Percentiles rank a stretch among this genome's conserved stretches.
phyloP scores from a whole-genome alignment of 2,888 invertebrate genomes.

The Leucophenga maculata region DNA sequence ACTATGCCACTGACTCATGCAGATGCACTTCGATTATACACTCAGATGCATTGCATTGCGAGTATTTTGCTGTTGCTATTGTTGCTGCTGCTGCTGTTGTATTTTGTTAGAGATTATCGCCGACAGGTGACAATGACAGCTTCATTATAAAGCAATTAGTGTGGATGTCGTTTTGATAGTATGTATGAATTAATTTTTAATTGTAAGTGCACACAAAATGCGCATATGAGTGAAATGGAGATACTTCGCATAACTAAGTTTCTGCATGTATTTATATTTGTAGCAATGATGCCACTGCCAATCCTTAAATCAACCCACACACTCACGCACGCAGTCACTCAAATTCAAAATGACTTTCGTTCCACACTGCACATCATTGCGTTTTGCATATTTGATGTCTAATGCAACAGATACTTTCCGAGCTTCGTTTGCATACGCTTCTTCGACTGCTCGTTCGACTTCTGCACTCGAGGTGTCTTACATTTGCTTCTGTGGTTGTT shows the following conservation, averaged over 20 bases:
- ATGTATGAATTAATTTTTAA: slow-evolving; percentile 24
- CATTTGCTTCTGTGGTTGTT: slow-evolving; percentile 45
- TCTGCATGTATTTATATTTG: too few relatives aligned
- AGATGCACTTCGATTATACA: slow-evolving; percentile 24
- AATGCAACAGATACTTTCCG: slow-evolving; percentile 23
- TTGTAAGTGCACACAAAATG: not conserved
- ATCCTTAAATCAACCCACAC: slow-evolving; percentile 8
- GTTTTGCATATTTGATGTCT: not conserved
- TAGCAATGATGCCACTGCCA: not conserved
- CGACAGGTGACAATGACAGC: slow-evolving; percentile 70
- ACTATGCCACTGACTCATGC: slow-evolving; percentile 18
- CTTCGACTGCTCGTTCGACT: not conserved
- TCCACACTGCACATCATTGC: not conserved
- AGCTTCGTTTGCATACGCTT: not conserved
- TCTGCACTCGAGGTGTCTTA: slow-evolving; percentile 7
- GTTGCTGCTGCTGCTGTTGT: slow-evolving; percentile 27
- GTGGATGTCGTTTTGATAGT: slow-evolving; percentile 35
- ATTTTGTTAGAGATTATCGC: slow-evolving; percentile 56
- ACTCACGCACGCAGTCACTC: not conserved
- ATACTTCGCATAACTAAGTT: too few relatives aligned
- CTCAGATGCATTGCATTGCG: not conserved
- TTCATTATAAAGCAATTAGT: slow-evolving; percentile 67
- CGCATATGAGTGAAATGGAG: too few relatives aligned
- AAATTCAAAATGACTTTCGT: not conserved
- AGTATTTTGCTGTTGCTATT: slow-evolving; percentile 19